These are phyloP conservation scores for Papilio protenor DNA, from an alignment of 2,888 invertebrate species.

Conservation along the genomic window DNA sequence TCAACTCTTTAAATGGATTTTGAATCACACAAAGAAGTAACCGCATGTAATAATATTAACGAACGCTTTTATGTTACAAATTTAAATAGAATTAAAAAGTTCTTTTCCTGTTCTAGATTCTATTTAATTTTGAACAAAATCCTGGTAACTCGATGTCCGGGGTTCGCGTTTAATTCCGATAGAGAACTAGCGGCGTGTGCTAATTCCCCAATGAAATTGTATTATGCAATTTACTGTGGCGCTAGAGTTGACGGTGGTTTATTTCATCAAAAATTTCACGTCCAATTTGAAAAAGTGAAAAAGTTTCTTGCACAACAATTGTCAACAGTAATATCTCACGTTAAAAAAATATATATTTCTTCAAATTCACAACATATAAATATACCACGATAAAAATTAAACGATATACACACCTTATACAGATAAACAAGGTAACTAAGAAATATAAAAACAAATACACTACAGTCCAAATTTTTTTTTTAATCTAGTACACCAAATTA, in stretches of 20 bases:
- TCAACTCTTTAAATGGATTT: background rate
- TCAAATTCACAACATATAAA: no score
- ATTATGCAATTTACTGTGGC: constrained; percentile 21
- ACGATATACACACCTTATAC: no score
- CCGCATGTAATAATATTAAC: background rate
- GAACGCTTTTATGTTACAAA: background rate
- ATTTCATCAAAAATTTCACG: constrained; percentile 11
- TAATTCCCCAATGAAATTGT: constrained; percentile 25
- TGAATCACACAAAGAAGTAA: background rate
- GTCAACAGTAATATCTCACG: background rate
- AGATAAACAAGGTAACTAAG: no score
- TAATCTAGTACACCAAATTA: no score
- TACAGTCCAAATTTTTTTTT: no score
- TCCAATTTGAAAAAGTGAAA: background rate
- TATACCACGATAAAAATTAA: no score
- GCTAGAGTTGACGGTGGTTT: constrained; percentile 15
- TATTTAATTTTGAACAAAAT: constrained; percentile 17
- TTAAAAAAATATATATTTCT: background rate
- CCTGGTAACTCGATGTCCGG: constrained; percentile 24
- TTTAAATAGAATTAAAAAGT: background rate
- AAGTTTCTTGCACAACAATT: background rate
- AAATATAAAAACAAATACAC: no score
- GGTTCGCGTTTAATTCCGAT: constrained; percentile 22
- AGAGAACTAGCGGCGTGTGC: constrained; percentile 15
- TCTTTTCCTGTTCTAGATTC: background rate